phyloP scores from a whole-genome alignment of 2,113 vertebrate species.

The Lanius ludovicianus region DNA sequence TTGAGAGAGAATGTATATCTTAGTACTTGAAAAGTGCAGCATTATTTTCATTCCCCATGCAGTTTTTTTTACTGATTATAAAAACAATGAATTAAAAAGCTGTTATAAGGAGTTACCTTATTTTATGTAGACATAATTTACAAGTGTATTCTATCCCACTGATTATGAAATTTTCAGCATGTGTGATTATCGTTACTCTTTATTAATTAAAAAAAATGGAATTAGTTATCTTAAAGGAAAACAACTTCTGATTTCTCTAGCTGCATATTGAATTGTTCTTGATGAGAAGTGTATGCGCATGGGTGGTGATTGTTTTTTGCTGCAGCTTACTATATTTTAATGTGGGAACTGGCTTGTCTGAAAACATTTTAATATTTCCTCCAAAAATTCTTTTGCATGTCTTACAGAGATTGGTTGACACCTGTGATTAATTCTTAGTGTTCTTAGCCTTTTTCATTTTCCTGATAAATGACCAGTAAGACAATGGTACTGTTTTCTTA shows the following conservation, averaged over 20 bases:
- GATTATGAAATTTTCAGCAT: background rate
- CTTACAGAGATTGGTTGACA: background rate
- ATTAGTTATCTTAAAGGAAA: background rate
- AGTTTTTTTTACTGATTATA: background rate
- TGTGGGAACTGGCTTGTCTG: background rate
- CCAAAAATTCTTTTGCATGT: background rate
- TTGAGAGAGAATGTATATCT: background rate
- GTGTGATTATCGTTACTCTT: background rate
- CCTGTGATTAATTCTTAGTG: background rate
- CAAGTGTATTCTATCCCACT: background rate
- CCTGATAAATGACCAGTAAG: background rate
- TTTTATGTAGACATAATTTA: background rate
- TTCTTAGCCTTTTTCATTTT: background rate
- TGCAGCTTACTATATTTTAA: background rate
- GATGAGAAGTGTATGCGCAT: accelerated
- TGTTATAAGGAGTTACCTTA: background rate
- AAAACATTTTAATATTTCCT: background rate
- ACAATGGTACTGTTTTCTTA: background rate
- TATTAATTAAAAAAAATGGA: background rate
- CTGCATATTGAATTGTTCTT: background rate
- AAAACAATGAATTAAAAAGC: background rate
- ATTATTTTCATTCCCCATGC: background rate
- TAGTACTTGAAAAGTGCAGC: background rate
- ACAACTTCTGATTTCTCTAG: background rate
- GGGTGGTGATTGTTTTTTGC: background rate